Evolutionary conservation across 2,888 invertebrate species (phyloP).

Genomic region (Neria commutata): DNA sequence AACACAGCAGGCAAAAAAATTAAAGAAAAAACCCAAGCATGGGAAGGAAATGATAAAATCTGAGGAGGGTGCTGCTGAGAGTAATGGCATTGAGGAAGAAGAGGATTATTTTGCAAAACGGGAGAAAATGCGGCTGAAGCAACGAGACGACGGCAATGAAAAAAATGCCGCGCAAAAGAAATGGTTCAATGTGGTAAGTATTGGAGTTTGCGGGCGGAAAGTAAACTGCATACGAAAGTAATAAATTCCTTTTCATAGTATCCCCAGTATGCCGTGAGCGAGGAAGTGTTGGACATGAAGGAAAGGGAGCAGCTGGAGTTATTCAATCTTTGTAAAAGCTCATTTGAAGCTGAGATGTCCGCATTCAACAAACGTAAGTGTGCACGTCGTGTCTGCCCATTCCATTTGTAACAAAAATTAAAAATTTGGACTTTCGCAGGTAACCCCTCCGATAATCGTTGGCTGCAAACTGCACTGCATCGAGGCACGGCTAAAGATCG

Average conservation of each 20-base stretch:
- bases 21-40: slow-evolving; percentile 29
- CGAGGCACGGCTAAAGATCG: slow-evolving; percentile 62
- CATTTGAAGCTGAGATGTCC: slow-evolving; percentile 51
- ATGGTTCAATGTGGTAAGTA: slow-evolving; percentile 58
- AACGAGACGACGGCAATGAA: slow-evolving; percentile 35
- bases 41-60: slow-evolving; percentile 29
- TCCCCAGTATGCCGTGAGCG: slow-evolving; percentile 49
- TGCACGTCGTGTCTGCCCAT: not conserved
- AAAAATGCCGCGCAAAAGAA: slow-evolving; percentile 50
- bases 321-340: slow-evolving; percentile 50
- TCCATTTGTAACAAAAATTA: not conserved
- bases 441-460: slow-evolving; percentile 58
- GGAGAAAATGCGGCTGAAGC: slow-evolving; percentile 31
- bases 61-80: slow-evolving; percentile 10
- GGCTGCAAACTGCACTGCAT: slow-evolving; percentile 60
- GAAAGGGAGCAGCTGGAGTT: slow-evolving; percentile 57
- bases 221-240: too few relatives aligned
- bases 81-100: slow-evolving; percentile 19
- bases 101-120: slow-evolving; percentile 40
- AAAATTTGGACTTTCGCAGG: slow-evolving; percentile 37
- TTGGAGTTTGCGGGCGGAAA: not conserved
- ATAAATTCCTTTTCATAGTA: slow-evolving; percentile 38
- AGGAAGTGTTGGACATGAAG: slow-evolving; percentile 57
- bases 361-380: slow-evolving; percentile 51
- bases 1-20: slow-evolving; percentile 24